Conservation (phyloP, 2,797 vertebrate genomes). For the Thalassophryne amazonica region DNA sequence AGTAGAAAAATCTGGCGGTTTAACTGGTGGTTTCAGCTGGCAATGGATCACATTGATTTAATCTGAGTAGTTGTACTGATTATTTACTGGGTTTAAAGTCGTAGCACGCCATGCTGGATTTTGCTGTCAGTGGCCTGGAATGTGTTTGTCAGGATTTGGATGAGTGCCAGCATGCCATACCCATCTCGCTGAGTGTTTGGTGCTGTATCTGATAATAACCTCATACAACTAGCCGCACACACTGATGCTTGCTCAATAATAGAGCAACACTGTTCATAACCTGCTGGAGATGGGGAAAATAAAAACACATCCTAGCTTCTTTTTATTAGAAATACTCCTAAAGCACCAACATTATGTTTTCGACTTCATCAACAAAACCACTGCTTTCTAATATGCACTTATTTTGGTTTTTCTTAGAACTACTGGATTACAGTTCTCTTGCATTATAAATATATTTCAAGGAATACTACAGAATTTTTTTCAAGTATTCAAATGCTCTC, state of each 20-base stretch:
- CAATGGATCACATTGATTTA: no score
- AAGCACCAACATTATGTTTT: conserved; percentile 1
- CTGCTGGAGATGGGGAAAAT: neutral
- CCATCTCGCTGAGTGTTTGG: conserved; percentile 32
- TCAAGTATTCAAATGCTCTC: conserved; percentile 46
- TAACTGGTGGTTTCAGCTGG: no score
- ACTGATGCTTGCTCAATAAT: conserved; percentile 12
- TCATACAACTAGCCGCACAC: conserved; percentile 31
- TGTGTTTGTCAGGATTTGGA: conserved; percentile 46
- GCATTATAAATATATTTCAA: conserved; percentile 24
- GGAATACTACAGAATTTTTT: conserved; percentile 19
- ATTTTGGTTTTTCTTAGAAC: conserved; percentile 15
- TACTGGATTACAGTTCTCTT: conserved; percentile 14
- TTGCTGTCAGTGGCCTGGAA: conserved; percentile 32
- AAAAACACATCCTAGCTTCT: neutral
- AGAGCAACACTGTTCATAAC: conserved; percentile 22
- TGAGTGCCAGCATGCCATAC: conserved; percentile 26
- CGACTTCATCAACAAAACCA: conserved; percentile 11
- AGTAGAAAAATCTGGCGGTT: no score
- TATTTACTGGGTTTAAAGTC: no score
- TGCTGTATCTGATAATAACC: conserved; percentile 38
- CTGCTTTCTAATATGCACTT: neutral
- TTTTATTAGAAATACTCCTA: conserved; percentile 6
- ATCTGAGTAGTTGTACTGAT: no score
- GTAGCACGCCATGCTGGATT: conserved; percentile 17